A percentile compares a stretch with the other conserved stretches of the same genome.
phyloP scores from a whole-genome alignment of 2,888 invertebrate species.

The Tuberolachnus salignus region DNA sequence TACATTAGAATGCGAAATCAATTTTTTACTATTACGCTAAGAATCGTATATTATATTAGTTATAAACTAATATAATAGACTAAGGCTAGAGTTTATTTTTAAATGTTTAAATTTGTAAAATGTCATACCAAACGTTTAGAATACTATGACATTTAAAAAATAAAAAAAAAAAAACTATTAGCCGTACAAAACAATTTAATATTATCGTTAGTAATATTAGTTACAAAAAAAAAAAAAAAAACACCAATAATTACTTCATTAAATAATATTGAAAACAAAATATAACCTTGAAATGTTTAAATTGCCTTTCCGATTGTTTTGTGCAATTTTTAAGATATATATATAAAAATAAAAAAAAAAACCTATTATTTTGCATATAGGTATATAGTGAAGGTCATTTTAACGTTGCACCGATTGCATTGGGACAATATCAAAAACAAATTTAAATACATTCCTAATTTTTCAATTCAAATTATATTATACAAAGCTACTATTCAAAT shows the following conservation, averaged over 20 bases:
- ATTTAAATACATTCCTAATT: constrained; percentile 2
- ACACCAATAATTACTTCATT: constrained; percentile 15
- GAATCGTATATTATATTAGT: too few relatives aligned
- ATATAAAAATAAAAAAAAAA: background rate
- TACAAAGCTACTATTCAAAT: background rate
- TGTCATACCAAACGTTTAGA: too few relatives aligned
- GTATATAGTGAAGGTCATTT: constrained; percentile 29
- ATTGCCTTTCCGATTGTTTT: constrained; percentile 24
- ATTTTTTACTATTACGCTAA: too few relatives aligned
- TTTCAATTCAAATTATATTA: background rate
- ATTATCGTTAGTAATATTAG: too few relatives aligned
- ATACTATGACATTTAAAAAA: too few relatives aligned
- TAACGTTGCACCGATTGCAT: constrained; percentile 21
- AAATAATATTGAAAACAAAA: background rate
- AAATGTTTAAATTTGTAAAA: too few relatives aligned
- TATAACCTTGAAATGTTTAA: constrained; percentile 34
- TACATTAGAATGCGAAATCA: too few relatives aligned
- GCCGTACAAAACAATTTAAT: too few relatives aligned
- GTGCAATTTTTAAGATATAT: constrained; percentile 13
- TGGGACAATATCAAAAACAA: constrained; percentile 4
- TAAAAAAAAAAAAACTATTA: too few relatives aligned
- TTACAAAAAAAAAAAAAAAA: constrained; percentile 20
- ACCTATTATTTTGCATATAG: constrained; percentile 27
- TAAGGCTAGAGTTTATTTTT: too few relatives aligned
- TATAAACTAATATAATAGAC: too few relatives aligned